Base-by-base conservation (phyloP, 1,140 invertebrate species). In the Cotesia chilonis region DNA sequence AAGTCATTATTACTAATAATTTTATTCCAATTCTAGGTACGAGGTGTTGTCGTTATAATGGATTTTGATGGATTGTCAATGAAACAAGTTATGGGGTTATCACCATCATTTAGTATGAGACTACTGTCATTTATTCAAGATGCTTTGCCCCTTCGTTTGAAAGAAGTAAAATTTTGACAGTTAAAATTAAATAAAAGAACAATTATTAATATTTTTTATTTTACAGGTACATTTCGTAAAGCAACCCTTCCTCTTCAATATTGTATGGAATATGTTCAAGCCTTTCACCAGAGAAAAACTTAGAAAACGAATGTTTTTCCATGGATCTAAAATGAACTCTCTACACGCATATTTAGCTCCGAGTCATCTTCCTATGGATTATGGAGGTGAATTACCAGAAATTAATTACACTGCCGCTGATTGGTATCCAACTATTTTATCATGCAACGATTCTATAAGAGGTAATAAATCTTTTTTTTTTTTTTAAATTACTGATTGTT, bases 181-280 rank as follows among this genome's bases (percentile, higher is more conserved):
- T 6, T 47, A 12, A 59, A 72, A 66, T 6, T 38, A 57, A 41
- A 66, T 38, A 66, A 61, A 68, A 61, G 6, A 51, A 71, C 35
- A 63, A 63, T 28, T 51, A 73, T 55, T 68, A 52, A 37, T 63
- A 37, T 4, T 64, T 64, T 60, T 37, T 37, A 14, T 38, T 57
- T 59, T 47, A 61, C 61, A 84, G 83, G 80, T 97, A 9, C 95
- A 97, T 85, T 93, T 97, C 78, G 92, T 97, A 0, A 96, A 96
- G 80, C 92, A 97, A 79, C 95, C 95, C 0, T 94, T 93, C 86
- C 87, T 96, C 60, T 96, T 97, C 84, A 95, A 94, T 76, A 90
- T 96, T 81, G 92, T 96, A 0, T 96, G 95, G 91, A 89, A 91
- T 60, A 90, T 98, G 80, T 94, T 97, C 84, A 95, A 95, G 83